Evolutionary conservation across 2,888 invertebrate species (phyloP).

Genomic region (Cephus sareptanus): DNA sequence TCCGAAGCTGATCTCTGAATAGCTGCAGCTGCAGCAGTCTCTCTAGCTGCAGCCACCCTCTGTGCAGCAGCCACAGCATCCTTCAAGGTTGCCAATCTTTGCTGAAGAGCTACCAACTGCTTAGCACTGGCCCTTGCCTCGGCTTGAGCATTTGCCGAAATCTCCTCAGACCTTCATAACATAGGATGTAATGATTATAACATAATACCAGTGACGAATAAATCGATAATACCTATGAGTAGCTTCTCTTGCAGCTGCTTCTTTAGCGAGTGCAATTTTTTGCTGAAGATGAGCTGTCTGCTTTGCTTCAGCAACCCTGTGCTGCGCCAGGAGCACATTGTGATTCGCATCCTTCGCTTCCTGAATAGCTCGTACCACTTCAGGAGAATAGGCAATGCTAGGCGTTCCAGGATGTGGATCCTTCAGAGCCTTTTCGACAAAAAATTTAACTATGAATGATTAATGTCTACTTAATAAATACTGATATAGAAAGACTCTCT

Average conservation of each 20-base stretch:
- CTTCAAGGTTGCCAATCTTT: constrained; percentile 77
- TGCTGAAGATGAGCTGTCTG: constrained; percentile 79
- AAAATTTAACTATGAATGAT: not conserved
- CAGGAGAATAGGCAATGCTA: constrained; percentile 70
- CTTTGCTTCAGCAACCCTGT: constrained; percentile 79
- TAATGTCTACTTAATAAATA: not conserved
- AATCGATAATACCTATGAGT: constrained; percentile 47
- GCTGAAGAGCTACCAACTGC: constrained; percentile 73
- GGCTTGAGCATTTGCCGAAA: constrained; percentile 53
- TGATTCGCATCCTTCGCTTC: constrained; percentile 80
- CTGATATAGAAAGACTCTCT: not conserved
- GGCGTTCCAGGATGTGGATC: constrained; percentile 52
- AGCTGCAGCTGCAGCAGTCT: constrained; percentile 78
- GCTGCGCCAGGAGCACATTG: constrained; percentile 78
- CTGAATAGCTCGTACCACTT: constrained; percentile 78
- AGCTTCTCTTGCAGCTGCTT: constrained; percentile 72
- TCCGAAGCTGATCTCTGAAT: constrained; percentile 77
- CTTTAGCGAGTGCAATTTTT: constrained; percentile 79
- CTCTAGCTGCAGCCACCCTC: constrained; percentile 77
- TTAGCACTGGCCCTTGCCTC: constrained; percentile 68
- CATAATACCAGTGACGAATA: constrained; percentile 41
- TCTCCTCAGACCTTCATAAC: constrained; percentile 53
- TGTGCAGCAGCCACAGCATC: constrained; percentile 79
- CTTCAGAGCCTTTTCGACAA: constrained; percentile 43
- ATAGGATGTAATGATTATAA: not conserved